A percentile compares a stretch with the other conserved stretches of the same genome.
phyloP scores from a whole-genome alignment of 2,888 invertebrate genomes.

The Drepanosiphum platanoidis region DNA sequence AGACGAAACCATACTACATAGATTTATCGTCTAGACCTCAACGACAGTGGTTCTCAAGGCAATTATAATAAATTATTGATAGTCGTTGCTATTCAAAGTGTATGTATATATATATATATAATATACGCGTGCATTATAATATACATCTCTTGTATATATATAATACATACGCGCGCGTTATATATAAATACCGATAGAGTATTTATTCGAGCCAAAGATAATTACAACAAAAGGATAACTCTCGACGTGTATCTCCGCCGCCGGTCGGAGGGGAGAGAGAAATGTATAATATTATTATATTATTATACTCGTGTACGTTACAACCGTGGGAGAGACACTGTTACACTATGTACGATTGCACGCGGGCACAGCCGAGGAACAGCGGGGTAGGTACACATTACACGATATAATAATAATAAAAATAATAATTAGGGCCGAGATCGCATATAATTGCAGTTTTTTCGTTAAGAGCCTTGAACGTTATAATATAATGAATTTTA shows the following conservation, averaged over 20 bases:
- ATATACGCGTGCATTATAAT: conserved; percentile 1
- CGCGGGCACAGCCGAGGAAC: background rate
- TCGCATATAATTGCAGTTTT: no score
- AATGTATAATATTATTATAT: background rate
- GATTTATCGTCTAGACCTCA: conserved; percentile 61
- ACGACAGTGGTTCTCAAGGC: conserved; percentile 61
- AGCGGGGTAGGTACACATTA: background rate
- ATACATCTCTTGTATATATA: background rate
- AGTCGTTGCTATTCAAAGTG: conserved; percentile 52
- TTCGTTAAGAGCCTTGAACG: no score
- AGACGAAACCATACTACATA: conserved; percentile 58
- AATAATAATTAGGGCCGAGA: no score
- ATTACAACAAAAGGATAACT: conserved; percentile 60
- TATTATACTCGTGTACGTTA: conserved; percentile 30
- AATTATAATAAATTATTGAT: conserved; percentile 62
- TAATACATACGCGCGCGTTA: background rate
- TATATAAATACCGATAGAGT: background rate
- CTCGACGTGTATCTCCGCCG: background rate
- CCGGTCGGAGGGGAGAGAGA: no score
- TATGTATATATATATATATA: background rate
- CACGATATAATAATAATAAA: conserved; percentile 43
- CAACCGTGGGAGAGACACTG: conserved; percentile 49
- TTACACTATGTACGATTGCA: background rate
- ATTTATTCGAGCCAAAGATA: conserved; percentile 39
- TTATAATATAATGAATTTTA: no score